phyloP scores from a whole-genome alignment of 2,797 vertebrate species.

The Dendrocincla tyrannina region DNA sequence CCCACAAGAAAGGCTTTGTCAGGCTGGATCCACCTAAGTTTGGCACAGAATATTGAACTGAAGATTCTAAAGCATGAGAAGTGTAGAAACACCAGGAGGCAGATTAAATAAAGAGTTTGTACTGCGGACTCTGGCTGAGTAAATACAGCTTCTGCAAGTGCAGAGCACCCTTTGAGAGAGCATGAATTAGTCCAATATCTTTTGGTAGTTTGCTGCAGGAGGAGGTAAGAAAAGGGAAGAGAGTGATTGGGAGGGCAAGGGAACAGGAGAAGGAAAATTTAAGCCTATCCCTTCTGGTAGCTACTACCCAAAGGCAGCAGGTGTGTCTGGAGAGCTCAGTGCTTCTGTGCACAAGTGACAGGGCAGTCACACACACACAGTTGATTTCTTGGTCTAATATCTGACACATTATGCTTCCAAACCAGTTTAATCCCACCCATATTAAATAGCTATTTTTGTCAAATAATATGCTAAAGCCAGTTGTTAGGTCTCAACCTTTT shows the following conservation, averaged over 20 bases:
- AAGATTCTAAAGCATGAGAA: not conserved
- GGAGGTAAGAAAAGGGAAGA: not conserved
- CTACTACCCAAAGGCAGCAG: not conserved
- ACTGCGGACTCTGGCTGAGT: not conserved
- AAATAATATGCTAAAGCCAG: fast-evolving
- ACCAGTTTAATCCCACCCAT: not conserved
- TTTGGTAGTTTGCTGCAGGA: not conserved
- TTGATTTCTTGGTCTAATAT: not conserved
- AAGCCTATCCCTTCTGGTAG: not conserved
- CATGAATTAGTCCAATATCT: not conserved
- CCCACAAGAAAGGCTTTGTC: not conserved
- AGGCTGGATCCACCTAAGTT: not conserved
- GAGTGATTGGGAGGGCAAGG: fast-evolving
- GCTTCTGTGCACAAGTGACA: not conserved
- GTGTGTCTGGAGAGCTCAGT: not conserved
- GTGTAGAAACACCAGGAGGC: not conserved
- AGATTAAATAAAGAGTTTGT: not conserved
- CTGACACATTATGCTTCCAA: not conserved
- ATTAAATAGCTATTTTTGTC: not conserved
- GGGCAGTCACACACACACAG: not conserved
- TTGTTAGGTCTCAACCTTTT: not conserved
- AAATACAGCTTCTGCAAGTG: not conserved
- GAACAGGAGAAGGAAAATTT: not conserved
- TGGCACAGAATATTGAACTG: not conserved
- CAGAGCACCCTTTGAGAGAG: not conserved